phyloP scores from a whole-genome alignment of 2,888 invertebrate species.

The Trachelus iudaicus region DNA sequence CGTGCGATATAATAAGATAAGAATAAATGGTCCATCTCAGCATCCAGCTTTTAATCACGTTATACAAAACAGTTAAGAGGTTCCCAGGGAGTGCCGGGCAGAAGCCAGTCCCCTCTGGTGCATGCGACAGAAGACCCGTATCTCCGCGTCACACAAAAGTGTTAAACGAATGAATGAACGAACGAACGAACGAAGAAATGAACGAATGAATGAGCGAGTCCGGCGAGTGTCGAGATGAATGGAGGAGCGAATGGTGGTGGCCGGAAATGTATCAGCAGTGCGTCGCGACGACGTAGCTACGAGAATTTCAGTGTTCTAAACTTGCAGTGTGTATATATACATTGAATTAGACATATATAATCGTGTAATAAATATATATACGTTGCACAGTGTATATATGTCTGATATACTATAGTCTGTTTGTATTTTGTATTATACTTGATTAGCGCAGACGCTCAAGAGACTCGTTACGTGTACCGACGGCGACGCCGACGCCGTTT shows the following conservation, averaged over 20 bases:
- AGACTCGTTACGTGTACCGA: neutral
- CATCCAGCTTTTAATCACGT: constrained; percentile 47
- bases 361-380: no score
- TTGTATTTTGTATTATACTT: constrained; percentile 28
- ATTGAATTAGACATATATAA: no score
- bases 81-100: constrained; percentile 46
- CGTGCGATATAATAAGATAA: neutral
- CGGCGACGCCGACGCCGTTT: neutral
- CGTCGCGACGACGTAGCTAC: constrained; percentile 29
- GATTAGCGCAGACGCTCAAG: constrained; percentile 28
- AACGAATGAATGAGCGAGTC: constrained; percentile 47
- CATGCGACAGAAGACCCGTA: constrained; percentile 56
- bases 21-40: neutral
- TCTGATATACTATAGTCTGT: neutral
- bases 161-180: constrained; percentile 61
- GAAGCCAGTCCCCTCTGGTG: constrained; percentile 9
- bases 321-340: neutral
- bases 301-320: neutral
- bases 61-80: constrained; percentile 60
- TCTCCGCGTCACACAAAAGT: constrained; percentile 61
- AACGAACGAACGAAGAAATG: constrained; percentile 40
- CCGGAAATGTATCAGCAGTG: constrained; percentile 56
- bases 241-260: constrained; percentile 39
- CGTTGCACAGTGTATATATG: neutral
- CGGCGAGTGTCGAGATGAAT: constrained; percentile 27